Conservation (phyloP, 1,140 invertebrate species). For the Neotoxoptera formosana region DNA sequence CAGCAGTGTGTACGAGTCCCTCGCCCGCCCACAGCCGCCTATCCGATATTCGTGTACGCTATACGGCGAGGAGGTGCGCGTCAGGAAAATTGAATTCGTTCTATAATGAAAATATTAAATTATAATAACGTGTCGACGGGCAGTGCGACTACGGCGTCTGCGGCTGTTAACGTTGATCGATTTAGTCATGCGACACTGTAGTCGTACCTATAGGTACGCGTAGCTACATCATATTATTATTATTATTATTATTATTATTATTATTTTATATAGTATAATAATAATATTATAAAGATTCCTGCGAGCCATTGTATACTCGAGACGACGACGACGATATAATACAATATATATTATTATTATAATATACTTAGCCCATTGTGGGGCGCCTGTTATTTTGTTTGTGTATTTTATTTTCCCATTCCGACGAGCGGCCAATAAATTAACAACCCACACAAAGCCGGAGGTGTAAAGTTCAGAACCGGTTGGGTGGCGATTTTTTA, state of each 20-base stretch:
- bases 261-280: too few relatives aligned
- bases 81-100: background rate
- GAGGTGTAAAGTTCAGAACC: conserved; percentile 42
- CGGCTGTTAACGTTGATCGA: background rate
- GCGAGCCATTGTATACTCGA: conserved; percentile 4
- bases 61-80: background rate
- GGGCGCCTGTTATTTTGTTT: background rate
- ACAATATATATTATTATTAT: background rate
- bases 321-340: background rate
- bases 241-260: too few relatives aligned
- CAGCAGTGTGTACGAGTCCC: background rate
- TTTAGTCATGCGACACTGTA: conserved; percentile 38
- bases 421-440: background rate
- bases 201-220: background rate
- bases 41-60: background rate
- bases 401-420: background rate
- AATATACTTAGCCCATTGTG: background rate
- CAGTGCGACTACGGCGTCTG: background rate
- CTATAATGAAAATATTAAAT: conserved; percentile 38
- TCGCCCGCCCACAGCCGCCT: too few relatives aligned
- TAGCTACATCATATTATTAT: background rate
- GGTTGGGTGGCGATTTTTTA: background rate
- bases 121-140: background rate
- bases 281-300: background rate
- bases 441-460: conserved; percentile 34